A percentile compares a stretch with the other conserved stretches of the same genome.
These are phyloP conservation scores for Coptodon bakossiorum DNA, from an alignment of 2,113 vertebrate genomes.

Conservation along the genomic window DNA sequence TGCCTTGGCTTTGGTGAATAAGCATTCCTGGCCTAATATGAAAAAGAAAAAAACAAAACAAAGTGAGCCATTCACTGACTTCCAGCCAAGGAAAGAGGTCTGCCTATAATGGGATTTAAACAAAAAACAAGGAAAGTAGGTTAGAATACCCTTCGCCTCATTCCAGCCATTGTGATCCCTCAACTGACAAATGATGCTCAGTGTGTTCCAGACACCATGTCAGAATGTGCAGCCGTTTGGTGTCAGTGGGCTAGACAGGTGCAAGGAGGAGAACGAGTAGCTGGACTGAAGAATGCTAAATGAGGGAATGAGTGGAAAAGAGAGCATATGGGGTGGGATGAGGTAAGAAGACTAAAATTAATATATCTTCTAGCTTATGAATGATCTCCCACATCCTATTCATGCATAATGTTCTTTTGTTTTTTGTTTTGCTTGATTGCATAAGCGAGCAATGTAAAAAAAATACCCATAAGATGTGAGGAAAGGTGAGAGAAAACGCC, in stretches of 20 bases:
- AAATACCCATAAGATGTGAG: not conserved
- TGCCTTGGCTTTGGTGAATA: not conserved
- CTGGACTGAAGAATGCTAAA: conserved; percentile 41
- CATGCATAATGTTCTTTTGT: conserved; percentile 32
- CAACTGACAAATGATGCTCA: conserved; percentile 46
- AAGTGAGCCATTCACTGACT: conserved; percentile 9
- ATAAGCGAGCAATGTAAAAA: not conserved
- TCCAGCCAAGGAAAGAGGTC: conserved; percentile 9
- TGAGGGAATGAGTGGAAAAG: conserved; percentile 1
- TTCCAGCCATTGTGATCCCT: conserved; percentile 51
- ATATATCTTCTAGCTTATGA: conserved; percentile 46
- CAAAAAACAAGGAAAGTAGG: conserved; percentile 33
- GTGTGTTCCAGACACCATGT: conserved; percentile 36
- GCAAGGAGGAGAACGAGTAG: conserved; percentile 19
- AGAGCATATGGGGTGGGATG: not conserved
- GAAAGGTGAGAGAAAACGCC: not conserved
- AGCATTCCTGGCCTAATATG: not conserved
- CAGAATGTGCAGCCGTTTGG: conserved; percentile 41
- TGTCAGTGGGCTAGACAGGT: conserved; percentile 45
- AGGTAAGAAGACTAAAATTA: conserved; percentile 30
- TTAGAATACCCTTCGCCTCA: not conserved
- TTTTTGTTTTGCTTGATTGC: not conserved
- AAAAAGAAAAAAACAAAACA: not conserved
- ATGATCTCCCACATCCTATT: not conserved
- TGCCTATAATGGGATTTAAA: conserved; percentile 43